A percentile compares a stretch with the other conserved stretches of the same genome.
phyloP scores from a whole-genome alignment of 2,113 vertebrate genomes.

The Otus sunia region DNA sequence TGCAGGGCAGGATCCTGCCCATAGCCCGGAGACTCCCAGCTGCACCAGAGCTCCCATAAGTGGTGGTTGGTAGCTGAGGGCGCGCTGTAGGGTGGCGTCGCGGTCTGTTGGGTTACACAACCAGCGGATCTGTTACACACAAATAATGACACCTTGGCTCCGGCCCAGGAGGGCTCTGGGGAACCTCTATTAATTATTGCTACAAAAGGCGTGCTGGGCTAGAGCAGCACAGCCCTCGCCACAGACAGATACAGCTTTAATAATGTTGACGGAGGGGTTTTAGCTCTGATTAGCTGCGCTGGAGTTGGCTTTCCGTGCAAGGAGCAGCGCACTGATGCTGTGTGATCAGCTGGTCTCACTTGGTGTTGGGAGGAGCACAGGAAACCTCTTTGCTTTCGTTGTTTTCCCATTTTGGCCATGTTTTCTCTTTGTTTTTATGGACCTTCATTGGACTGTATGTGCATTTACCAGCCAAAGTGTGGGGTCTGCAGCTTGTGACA shows the following conservation, averaged over 20 bases:
- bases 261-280: neutral
- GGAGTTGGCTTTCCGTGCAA: neutral
- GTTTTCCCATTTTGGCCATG: neutral
- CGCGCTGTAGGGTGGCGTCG: neutral
- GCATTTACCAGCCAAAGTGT: too few species aligned
- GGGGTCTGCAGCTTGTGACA: neutral
- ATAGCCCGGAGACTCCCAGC: neutral
- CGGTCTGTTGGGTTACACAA: neutral
- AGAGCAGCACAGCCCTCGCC: neutral
- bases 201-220: neutral
- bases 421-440: neutral
- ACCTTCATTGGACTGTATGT: rapidly evolving
- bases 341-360: neutral
- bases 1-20: neutral
- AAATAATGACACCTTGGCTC: neutral
- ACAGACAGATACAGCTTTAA: neutral
- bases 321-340: neutral
- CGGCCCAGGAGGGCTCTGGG: neutral
- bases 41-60: neutral
- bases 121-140: neutral
- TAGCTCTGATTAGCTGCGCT: neutral
- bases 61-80: neutral
- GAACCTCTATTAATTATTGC: neutral
- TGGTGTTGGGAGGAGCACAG: neutral
- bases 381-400: neutral